Base-by-base conservation (phyloP, 2,797 vertebrate species). In the Meda fulgida region DNA sequence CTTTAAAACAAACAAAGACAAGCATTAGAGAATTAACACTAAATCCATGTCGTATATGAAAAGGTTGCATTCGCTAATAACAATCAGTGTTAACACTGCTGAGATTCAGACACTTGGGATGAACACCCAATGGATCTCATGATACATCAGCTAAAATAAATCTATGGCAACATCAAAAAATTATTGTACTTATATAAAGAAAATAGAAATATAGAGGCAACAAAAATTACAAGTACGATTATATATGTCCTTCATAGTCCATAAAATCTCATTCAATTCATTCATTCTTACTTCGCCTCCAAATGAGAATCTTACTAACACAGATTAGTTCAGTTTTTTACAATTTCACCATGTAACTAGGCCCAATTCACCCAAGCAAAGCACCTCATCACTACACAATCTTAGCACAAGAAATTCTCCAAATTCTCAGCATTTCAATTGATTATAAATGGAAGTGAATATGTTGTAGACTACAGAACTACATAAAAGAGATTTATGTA, bases 281-380 rank as follows among this genome's bases (percentile, higher is more conserved):
- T 43, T 48, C 31, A 70, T 51, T 29, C 55, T 26, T 65, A 16
- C 13, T 78, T 40, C 31, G 38, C 58, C 31, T 18, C 60, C 34
- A 71, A 34, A 60, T 65, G 70, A 83, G 43, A 53, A 40, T 31
- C 31, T 55, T 26, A 55, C 46, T 83, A 70, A 85, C 76, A 76
- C 80, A 80, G 38, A 75, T 85, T 67, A 81, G 34, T 53, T 83
- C 43, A n/a, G 73, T 87, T 75, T 85, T 46, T 92, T 34, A 55
- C 53, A 91, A 86, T 87, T 89, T 91, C 91, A 93, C 66, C 87
- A 87, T 88, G 75, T 91, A 89, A 84, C 89, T 92, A 89, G 70
- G 88, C 91, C 87, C 89, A 90, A 91, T 87, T 89, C 87, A 84
- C 73, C 89, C 80, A 67, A 83, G 87, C 89, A 81, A 79, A 86